Percentiles rank a stretch among this genome's conserved stretches.
Evolutionary conservation across 2,888 invertebrate genomes (phyloP).

Genomic region (Thymelicus sylvestris): DNA sequence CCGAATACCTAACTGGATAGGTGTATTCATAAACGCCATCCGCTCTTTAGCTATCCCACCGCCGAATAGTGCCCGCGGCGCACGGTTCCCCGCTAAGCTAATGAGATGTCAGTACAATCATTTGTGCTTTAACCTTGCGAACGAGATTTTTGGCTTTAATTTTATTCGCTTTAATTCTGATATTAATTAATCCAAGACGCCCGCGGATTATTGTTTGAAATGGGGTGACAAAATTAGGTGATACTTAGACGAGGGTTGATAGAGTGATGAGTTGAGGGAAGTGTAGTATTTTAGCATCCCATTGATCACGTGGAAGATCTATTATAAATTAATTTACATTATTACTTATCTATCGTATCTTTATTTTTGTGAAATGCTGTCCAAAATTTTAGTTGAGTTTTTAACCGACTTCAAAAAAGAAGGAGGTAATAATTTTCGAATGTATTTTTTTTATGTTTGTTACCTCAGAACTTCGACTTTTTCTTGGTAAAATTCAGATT

Average conservation of each 20-base stretch:
- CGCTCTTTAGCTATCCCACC: constrained; percentile 45
- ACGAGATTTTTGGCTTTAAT: constrained; percentile 80
- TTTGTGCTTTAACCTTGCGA: constrained; percentile 80
- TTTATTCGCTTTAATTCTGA: constrained; percentile 68
- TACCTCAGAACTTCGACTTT: no score
- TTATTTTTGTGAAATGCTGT: no score
- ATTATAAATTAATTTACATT: no score
- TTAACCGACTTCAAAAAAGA: no score
- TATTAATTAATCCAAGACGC: constrained; percentile 65
- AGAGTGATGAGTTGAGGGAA: constrained; percentile 3
- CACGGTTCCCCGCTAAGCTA: constrained; percentile 79
- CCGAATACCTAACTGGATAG: not conserved
- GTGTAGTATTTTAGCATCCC: not conserved
- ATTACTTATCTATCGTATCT: no score
- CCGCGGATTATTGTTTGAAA: not conserved
- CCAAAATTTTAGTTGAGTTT: no score
- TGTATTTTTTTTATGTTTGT: no score
- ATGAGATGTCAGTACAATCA: constrained; percentile 85
- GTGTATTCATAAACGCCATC: constrained; percentile 36
- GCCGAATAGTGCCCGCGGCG: constrained; percentile 67
- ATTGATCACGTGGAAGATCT: no score
- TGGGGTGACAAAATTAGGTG: constrained; percentile 47
- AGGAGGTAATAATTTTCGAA: no score
- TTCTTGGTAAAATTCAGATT: no score
- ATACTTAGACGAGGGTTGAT: constrained; percentile 21